Evolutionary conservation across 2,888 invertebrate genomes (phyloP), one percentile per base, ranked within the genome.

Genomic region (Athrips mouffetella): DNA sequence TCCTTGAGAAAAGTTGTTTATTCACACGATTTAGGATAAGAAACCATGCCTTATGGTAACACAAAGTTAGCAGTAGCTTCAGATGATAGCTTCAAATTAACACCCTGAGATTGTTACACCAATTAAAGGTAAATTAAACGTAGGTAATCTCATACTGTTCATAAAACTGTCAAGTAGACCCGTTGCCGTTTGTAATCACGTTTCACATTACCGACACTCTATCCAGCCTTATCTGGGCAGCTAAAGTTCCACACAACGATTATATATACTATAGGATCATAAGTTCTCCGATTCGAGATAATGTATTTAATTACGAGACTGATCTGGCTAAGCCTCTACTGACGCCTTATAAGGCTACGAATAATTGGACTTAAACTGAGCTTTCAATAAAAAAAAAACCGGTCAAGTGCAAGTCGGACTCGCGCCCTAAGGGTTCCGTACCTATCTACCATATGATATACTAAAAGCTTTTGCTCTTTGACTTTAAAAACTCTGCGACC

Each of bases 121-220:
- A 48, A 45, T 51, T 35, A 51, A 15, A 31, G 21, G 37, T 21
- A 20, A 37, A 37, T 37, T 37, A 37, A 37, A 21, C 6, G 11
- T n/a, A n/a, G 31, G 11, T 27, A 47, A 39, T 47, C 21, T 13
- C 16, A 29, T 13, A 35, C 40, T 40, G 25, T 45, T 45, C 47
- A 48, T 51, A 48, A 48, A 51, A 27, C 61, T 58, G 62, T 67
- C 65, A 57, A 57, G 57, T 57, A 53, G 64, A 62, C 57, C 60
- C 57, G 63, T 60, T 67, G 66, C 55, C 54, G 53, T 39, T 49
- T 15, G 27, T 35, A 45, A 45, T 35, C 59, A 57, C 60, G 57
- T 58, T 57, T 76, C 67, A 50, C 54, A 58, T 79, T 77, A 70
- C 75, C 46, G 67, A 67, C 64, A 70, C 59, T 60, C 51, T 65